Evolutionary conservation across 2,797 vertebrate species (phyloP).

Genomic region (Hybognathus amarus): DNA sequence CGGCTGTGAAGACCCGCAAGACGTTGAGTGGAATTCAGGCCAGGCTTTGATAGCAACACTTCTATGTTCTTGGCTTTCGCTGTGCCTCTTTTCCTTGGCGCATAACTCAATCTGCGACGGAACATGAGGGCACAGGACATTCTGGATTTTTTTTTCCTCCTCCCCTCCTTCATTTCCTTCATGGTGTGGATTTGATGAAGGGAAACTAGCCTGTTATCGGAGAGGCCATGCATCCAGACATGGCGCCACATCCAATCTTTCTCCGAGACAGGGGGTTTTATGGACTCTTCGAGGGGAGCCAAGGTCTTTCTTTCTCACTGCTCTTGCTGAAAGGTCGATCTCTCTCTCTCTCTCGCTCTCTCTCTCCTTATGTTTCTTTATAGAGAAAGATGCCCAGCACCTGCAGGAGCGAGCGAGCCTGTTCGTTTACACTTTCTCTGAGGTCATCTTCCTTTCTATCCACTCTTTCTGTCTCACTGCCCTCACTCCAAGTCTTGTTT

Average conservation of each 20-base stretch:
- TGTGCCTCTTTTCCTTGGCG: not conserved
- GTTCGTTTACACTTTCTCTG: conserved; percentile 18
- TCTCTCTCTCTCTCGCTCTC: conserved; percentile 9
- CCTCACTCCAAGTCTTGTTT: not conserved
- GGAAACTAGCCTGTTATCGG: conserved; percentile 71
- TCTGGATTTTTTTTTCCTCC: not conserved
- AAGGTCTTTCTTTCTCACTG: conserved; percentile 35
- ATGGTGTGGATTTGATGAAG: conserved; percentile 55
- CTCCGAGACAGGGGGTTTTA: conserved; percentile 37
- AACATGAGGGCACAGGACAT: conserved; percentile 13
- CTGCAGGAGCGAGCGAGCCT: not conserved
- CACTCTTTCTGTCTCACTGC: conserved; percentile 18
- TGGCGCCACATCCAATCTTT: conserved; percentile 50
- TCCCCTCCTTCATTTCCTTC: conserved; percentile 45
- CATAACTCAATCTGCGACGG: conserved; percentile 18
- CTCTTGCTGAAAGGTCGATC: conserved; percentile 18
- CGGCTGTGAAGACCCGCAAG: conserved; percentile 15
- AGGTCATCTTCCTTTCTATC: conserved; percentile 20
- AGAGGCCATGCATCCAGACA: conserved; percentile 58
- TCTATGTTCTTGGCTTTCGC: conserved; percentile 4
- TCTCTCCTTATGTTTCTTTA: conserved; percentile 1
- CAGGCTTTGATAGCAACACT: conserved; percentile 41
- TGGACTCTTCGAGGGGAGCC: conserved; percentile 48
- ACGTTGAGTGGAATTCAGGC: conserved; percentile 24
- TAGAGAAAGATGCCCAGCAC: conserved; percentile 8